Conservation (phyloP, 2,888 invertebrate genomes). For the Leucozona laternaria region DNA sequence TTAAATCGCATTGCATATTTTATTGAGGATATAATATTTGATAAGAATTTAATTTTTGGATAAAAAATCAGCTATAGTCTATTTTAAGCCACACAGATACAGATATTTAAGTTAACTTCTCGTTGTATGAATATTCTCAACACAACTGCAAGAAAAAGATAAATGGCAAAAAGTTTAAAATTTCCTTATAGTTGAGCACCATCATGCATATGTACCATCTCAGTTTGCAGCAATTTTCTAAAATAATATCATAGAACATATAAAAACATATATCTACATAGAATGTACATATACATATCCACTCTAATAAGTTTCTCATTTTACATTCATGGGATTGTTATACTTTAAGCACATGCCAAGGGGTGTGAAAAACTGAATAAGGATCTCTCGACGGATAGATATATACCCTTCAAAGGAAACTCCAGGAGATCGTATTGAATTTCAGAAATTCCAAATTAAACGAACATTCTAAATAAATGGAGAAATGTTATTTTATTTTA, state of each 20-base stretch:
- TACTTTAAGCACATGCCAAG: not conserved
- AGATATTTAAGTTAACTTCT: not conserved
- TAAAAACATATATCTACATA: not conserved
- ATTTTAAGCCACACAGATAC: not conserved
- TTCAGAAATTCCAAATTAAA: constrained; percentile 1
- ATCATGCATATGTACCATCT: not conserved
- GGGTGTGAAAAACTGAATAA: not conserved
- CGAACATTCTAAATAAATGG: not conserved
- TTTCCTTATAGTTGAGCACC: not conserved
- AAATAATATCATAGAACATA: not conserved
- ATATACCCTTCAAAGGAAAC: not conserved
- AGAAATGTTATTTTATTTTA: not conserved
- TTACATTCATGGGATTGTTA: constrained; percentile 10
- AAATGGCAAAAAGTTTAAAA: not conserved
- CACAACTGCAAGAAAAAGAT: not conserved
- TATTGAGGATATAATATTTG: no score
- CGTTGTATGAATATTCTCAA: not conserved
- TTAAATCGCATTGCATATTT: no score
- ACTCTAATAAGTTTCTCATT: constrained; percentile 20
- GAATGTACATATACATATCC: not conserved
- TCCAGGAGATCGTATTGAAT: not conserved
- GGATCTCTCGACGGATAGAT: not conserved
- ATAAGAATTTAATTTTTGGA: no score
- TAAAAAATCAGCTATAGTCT: no score
- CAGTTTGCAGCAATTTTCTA: constrained; percentile 14